Base-by-base conservation (phyloP, 1,140 invertebrate genomes). In the Aphidius gifuensis region DNA sequence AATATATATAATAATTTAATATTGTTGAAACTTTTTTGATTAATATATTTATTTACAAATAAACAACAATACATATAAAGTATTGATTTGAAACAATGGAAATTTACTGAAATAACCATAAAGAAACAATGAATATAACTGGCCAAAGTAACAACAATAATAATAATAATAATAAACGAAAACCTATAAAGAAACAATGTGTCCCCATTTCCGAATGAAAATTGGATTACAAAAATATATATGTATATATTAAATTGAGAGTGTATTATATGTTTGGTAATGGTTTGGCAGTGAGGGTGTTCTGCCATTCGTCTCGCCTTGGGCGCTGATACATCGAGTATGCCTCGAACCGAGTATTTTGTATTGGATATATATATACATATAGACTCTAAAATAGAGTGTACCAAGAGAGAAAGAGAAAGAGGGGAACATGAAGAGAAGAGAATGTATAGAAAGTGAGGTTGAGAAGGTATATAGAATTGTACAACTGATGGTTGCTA, bases 311-410 rank as follows among this genome's bases (percentile, higher is more conserved):
- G 75, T 80, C 76, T 79, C 74, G 72, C 77, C 71, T 70, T 71
- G 72, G 74, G 74, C 73, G 71, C 72, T 76, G 73, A 80, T 80
- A 80, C 74, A 79, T 79, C 76, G 78, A 72, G 69, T 38, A 70
- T 74, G 58, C 71, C 69, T 77, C 72, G 71, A 75, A 73, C 74
- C 23, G 71, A 72, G 66, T 64, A 43, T 60, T 16, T 50, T 16
- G 16, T 16, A 16, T 16, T 16, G 16, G 16, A 16, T 16, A 16
- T 16, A 16, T 16, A 16, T 16, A 16, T 16, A 16, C 1, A 32
- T 32, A 32, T 32, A 4, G 4, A 32, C 23, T 32, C 23, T 32
- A 32, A 32, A 32, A 32, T 2, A 32, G 23, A 3, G 23, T 32
- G 4, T 32, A 32, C 23, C 61, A 57, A 40, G 39, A 42, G 39